phyloP scores from a whole-genome alignment of 2,113 vertebrate genomes.

The Mohoua ochrocephala region DNA sequence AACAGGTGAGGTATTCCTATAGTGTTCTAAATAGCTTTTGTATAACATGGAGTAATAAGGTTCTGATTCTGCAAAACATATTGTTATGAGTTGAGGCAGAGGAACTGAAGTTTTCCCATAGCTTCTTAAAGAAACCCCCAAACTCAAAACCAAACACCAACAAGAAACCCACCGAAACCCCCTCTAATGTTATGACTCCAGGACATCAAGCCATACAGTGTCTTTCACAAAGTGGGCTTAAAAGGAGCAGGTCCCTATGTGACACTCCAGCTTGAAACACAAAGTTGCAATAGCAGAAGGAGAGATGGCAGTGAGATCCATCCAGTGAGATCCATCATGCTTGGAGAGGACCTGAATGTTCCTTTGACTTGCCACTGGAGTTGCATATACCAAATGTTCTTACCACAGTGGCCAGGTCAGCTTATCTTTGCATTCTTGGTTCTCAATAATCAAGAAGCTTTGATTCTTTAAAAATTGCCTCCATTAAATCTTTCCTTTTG shows the following conservation, averaged over 20 bases:
- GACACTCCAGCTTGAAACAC: not conserved
- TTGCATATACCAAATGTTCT: not conserved
- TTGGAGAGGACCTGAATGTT: not conserved
- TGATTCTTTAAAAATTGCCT: not conserved
- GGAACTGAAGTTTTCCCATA: not conserved
- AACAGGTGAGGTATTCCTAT: not conserved
- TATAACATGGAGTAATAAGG: not conserved
- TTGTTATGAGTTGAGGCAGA: not conserved
- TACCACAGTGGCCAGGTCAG: not conserved
- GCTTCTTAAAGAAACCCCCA: not conserved
- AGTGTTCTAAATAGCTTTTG: not conserved
- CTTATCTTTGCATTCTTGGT: not conserved
- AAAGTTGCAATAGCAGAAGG: not conserved
- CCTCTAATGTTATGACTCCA: not conserved
- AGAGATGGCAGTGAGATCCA: not conserved
- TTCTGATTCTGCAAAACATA: not conserved
- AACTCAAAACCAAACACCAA: not conserved
- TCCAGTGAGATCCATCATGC: not conserved
- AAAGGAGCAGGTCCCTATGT: not conserved
- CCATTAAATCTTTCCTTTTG: not conserved
- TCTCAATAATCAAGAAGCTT: not conserved
- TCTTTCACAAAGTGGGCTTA: not conserved
- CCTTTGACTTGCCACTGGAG: not conserved
- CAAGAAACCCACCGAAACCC: fast-evolving
- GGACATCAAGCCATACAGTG: not conserved